A percentile compares a stretch with the other conserved stretches of the same genome.
Evolutionary conservation across 2,797 vertebrate species (phyloP).

Genomic region (Tokudaia muenninki): DNA sequence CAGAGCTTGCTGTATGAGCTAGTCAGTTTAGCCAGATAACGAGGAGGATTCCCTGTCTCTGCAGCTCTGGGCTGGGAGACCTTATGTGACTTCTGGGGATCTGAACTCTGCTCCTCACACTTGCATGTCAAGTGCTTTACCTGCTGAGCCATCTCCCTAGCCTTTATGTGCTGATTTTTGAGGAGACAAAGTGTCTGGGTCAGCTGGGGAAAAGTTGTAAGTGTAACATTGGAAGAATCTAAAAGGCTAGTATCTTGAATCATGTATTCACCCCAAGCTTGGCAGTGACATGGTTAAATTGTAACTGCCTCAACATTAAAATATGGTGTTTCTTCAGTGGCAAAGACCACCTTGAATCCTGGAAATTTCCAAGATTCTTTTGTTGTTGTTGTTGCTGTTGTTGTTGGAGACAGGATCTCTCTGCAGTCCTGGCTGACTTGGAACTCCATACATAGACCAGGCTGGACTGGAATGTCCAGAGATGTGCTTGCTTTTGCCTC

Average conservation of each 20-base stretch:
- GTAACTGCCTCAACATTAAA: neutral
- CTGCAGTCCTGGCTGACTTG: neutral
- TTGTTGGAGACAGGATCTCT: neutral
- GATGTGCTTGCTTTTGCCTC: neutral
- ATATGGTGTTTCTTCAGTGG: neutral
- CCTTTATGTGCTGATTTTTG: neutral
- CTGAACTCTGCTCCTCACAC: neutral
- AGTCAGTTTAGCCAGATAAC: neutral
- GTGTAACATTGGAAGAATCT: neutral
- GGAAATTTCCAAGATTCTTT: constrained; percentile 11
- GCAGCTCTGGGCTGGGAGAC: neutral
- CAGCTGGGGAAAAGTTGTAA: neutral
- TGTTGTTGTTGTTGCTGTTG: too few species aligned
- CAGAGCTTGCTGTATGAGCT: neutral
- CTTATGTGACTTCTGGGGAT: neutral
- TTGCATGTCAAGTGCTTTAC: neutral
- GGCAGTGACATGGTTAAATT: neutral
- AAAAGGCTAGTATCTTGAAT: neutral
- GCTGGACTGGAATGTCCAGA: neutral
- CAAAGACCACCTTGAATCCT: neutral
- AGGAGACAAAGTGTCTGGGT: neutral
- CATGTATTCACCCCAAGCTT: neutral
- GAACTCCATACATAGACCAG: neutral
- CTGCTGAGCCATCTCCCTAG: neutral
- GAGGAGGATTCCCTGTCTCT: neutral